Conservation (phyloP, 1,140 invertebrate species). For the Trachymyrmex septentrionalis region DNA sequence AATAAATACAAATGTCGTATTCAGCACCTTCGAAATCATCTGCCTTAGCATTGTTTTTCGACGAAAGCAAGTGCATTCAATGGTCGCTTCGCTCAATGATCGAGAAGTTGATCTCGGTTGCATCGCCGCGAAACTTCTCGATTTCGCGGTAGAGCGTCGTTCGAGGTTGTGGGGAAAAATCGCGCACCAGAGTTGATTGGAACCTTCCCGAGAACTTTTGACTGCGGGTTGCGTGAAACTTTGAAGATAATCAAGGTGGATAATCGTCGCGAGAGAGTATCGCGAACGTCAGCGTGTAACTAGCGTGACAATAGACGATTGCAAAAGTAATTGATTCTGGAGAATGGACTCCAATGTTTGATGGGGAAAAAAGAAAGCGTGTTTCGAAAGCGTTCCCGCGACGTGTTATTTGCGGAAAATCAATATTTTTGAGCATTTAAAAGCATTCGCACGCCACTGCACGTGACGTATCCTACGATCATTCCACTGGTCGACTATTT, state of each 20-base stretch:
- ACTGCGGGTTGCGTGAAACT: conserved; percentile 18
- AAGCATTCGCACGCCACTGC: too few relatives aligned
- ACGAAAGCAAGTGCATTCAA: neutral
- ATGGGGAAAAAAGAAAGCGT: neutral
- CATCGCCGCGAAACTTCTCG: conserved; percentile 2
- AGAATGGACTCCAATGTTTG: neutral
- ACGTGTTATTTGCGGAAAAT: conserved; percentile 26
- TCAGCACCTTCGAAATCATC: neutral
- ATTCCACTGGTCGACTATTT: neutral
- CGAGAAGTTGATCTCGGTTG: neutral
- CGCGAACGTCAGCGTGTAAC: neutral
- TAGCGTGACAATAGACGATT: neutral
- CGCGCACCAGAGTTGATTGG: neutral
- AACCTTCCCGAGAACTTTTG: neutral
- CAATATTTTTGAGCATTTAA: conserved; percentile 16
- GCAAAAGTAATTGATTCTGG: neutral
- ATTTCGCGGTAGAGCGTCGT: neutral
- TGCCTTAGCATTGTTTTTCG: neutral
- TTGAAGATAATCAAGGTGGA: conserved; percentile 9
- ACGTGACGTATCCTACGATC: neutral
- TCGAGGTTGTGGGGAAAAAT: neutral
- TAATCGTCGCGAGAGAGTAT: neutral
- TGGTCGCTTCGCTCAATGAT: neutral
- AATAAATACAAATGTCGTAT: conserved; percentile 6
- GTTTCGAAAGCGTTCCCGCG: neutral